These are phyloP conservation scores for Melanotaenia pygmaea DNA, from an alignment of 2,797 vertebrate species.

Conservation along the genomic window DNA sequence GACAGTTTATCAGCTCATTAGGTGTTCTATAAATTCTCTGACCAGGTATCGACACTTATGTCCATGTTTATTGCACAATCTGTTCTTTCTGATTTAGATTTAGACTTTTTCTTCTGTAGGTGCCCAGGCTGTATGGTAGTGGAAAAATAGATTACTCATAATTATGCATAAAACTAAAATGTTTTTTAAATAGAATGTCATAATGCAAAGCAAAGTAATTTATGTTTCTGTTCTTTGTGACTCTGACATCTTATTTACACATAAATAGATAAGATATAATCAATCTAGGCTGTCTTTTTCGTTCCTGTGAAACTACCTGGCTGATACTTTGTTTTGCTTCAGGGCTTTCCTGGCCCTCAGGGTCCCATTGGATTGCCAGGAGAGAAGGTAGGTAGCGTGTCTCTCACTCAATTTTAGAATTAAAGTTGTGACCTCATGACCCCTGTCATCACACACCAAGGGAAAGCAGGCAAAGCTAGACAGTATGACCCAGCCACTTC, in stretches of 20 bases:
- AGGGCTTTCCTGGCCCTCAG: constrained; percentile 93
- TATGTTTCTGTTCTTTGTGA: constrained; percentile 12
- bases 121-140: not conserved
- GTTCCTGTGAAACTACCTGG: constrained; percentile 58
- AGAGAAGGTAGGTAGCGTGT: constrained; percentile 87
- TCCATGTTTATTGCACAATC: not conserved
- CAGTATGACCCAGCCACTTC: constrained; percentile 40
- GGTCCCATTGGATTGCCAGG: constrained; percentile 91
- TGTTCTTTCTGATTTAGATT: not conserved
- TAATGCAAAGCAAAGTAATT: constrained; percentile 8
- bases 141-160: not conserved
- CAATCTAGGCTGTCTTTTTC: constrained; percentile 9
- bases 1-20: constrained; percentile 5
- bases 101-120: not conserved
- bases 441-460: constrained; percentile 55
- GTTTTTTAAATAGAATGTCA: not conserved
- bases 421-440: constrained; percentile 62
- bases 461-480: constrained; percentile 38
- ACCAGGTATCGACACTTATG: not conserved
- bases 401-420: constrained; percentile 60
- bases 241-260: not conserved
- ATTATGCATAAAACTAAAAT: constrained; percentile 10
- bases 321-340: constrained; percentile 63
- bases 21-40: not conserved
- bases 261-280: not conserved